Percentiles rank a stretch among this genome's conserved stretches.
These are phyloP conservation scores for Melanargia galathea DNA, from an alignment of 2,888 invertebrate genomes.

Conservation along the genomic window DNA sequence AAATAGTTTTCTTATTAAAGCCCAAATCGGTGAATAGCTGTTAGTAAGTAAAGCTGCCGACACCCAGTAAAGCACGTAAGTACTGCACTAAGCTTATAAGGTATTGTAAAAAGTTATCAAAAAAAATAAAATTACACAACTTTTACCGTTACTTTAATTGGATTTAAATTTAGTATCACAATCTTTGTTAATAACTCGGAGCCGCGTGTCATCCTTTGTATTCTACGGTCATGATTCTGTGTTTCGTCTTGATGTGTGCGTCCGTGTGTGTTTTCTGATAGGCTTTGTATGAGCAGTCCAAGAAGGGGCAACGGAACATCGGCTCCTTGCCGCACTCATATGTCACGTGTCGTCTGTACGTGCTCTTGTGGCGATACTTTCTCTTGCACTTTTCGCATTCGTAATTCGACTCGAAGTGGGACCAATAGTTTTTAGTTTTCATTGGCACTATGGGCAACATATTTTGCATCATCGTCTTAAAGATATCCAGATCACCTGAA, in stretches of 20 bases:
- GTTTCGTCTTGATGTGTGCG: conserved; percentile 78
- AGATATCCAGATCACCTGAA: conserved; percentile 80
- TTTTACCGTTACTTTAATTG: conserved; percentile 40
- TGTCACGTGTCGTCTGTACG: conserved; percentile 86
- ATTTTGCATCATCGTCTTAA: conserved; percentile 77
- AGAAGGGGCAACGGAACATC: conserved; percentile 76
- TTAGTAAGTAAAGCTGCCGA: conserved; percentile 2
- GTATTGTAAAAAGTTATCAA: background rate
- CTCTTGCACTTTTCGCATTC: conserved; percentile 87
- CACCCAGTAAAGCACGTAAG: background rate
- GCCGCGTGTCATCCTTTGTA: conserved; percentile 63
- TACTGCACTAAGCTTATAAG: background rate
- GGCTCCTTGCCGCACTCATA: conserved; percentile 85
- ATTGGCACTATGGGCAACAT: conserved; percentile 75
- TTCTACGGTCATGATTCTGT: conserved; percentile 83
- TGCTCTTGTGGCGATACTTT: conserved; percentile 88
- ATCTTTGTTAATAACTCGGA: conserved; percentile 46
- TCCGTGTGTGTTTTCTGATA: conserved; percentile 79
- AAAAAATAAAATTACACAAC: conserved; percentile 37
- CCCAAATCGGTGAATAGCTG: background rate
- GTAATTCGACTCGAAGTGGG: conserved; percentile 72
- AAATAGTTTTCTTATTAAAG: background rate
- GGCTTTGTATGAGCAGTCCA: conserved; percentile 77
- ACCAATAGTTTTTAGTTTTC: conserved; percentile 79
- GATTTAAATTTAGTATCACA: conserved; percentile 75